phyloP scores from a whole-genome alignment of 2,888 invertebrate genomes.

The Nycteola revayana region DNA sequence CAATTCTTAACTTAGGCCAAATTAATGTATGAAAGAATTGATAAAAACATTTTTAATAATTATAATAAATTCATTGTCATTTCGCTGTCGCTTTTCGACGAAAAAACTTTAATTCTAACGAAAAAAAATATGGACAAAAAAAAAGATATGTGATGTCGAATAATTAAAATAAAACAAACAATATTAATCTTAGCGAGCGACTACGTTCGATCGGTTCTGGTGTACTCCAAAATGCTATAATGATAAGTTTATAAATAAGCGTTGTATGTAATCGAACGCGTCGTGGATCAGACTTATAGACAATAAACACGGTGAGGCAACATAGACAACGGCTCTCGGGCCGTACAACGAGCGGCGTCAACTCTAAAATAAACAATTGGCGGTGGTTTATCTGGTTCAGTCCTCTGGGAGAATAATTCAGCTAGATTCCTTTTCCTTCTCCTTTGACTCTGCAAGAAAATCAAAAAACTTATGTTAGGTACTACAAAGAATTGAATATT shows the following conservation, averaged over 20 bases:
- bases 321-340: slow-evolving; percentile 42
- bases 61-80: slow-evolving; percentile 60
- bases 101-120: too few relatives aligned
- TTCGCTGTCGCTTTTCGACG: slow-evolving; percentile 69
- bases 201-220: slow-evolving; percentile 46
- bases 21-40: slow-evolving; percentile 51
- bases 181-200: slow-evolving; percentile 49
- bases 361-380: slow-evolving; percentile 79
- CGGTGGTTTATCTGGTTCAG: slow-evolving; percentile 79
- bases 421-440: slow-evolving; percentile 86
- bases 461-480: too few relatives aligned
- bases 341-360: slow-evolving; percentile 47
- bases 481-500: too few relatives aligned
- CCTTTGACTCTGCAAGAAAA: slow-evolving; percentile 84
- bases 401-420: slow-evolving; percentile 78
- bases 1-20: slow-evolving; percentile 74
- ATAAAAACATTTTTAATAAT: slow-evolving; percentile 39
- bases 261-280: slow-evolving; percentile 48
- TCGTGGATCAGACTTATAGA: slow-evolving; percentile 55
- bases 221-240: slow-evolving; percentile 22
- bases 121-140: slow-evolving; percentile 40
- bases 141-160: slow-evolving; percentile 53
- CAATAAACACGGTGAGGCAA: slow-evolving; percentile 59
- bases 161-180: slow-evolving; percentile 45
- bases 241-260: slow-evolving; percentile 31